Evolutionary conservation across 2,113 vertebrate species (phyloP), one percentile per base, ranked within the genome.

Genomic region (Sinosuthora webbiana): DNA sequence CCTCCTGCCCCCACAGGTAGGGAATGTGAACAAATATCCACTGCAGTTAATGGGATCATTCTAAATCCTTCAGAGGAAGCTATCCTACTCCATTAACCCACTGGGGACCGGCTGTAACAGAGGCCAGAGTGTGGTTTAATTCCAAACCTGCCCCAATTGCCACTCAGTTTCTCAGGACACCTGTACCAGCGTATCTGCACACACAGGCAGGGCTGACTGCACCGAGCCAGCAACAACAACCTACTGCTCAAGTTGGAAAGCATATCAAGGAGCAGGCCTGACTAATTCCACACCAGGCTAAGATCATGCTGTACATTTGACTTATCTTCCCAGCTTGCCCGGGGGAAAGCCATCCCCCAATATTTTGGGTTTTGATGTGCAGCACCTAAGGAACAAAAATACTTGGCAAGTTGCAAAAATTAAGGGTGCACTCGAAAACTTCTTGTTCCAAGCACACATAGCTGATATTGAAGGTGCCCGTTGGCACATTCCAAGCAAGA

Each of bases 21-120:
- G 47, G 35, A 91, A 94, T 37, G 56, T 35, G 56, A 96, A 87
- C 79, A 92, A 89, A 95, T 83, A 94, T 10, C 76, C 87, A 74
- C 86, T 89, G 74, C 86, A 96, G 80, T 86, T 94, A 96, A 95
- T 94, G 79, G 82, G 80, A 94, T 95, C 92, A 93, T 59, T 67
- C 89, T 87, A 92, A 94, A 93, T 87, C 90, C 93, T 93, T 88
- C 76, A 70, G 86, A 87, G 50, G 85, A 50, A 73, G 67, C 50
- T 62, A 39, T 49, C 35, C 75, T 60, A 53, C 78, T 80, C 78
- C 71, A 83, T 89, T 91, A 94, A 83, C 78, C 45, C 75, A 60
- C 45, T 9, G 5, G 70, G 59, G 55, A 89, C 65, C 23, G 70
- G 23, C 17, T 90, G 65, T 53, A 85, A 85, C n/a, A 53, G 57